These are phyloP conservation scores for Lamellibrachia columna DNA, from an alignment of 2,888 invertebrate genomes.

Conservation along the genomic window DNA sequence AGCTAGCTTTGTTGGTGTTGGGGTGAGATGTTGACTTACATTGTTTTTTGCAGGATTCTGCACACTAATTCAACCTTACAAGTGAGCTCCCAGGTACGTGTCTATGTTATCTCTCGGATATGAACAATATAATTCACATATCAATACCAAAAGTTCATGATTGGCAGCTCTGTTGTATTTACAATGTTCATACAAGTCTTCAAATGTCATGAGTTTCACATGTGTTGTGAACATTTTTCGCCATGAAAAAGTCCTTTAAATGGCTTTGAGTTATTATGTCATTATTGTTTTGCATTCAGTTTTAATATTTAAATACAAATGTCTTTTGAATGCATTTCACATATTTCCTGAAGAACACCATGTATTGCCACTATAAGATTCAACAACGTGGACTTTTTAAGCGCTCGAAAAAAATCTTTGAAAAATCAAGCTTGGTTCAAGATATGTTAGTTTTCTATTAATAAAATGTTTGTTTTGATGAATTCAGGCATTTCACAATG, in stretches of 20 bases:
- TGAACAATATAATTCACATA: not conserved
- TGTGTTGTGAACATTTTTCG: not conserved
- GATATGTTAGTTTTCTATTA: too few relatives aligned
- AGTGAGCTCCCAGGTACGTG: not conserved
- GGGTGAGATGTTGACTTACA: not conserved
- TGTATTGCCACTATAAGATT: not conserved
- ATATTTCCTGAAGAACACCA: too few relatives aligned
- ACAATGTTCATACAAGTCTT: not conserved
- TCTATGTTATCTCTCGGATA: not conserved
- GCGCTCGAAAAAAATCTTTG: too few relatives aligned
- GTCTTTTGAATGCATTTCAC: too few relatives aligned
- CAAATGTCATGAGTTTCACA: not conserved
- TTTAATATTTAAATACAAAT: too few relatives aligned
- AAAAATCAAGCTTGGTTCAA: too few relatives aligned
- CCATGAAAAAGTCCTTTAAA: not conserved
- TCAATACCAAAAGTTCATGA: not conserved
- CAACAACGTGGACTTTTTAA: too few relatives aligned
- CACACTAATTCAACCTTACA: not conserved
- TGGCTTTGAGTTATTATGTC: not conserved
- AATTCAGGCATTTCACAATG: conserved; percentile 8
- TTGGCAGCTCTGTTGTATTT: not conserved
- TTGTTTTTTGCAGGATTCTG: not conserved
- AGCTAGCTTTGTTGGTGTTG: not conserved
- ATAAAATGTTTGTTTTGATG: not conserved
- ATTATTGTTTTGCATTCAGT: not conserved